Conservation (phyloP, 2,888 invertebrate species). For the Cepaea hortensis region DNA sequence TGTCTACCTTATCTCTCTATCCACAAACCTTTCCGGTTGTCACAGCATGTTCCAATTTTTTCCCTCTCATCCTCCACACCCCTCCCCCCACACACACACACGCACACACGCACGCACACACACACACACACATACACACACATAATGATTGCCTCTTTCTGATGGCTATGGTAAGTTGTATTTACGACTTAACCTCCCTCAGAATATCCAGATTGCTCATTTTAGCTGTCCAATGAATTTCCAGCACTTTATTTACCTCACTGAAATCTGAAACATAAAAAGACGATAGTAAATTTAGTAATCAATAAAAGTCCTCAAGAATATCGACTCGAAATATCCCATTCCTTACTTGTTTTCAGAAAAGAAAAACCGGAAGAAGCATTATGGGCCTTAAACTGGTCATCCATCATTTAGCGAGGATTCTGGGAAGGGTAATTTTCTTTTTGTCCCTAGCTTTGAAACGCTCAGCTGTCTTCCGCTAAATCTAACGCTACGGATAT, state of each 20-base stretch:
- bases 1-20: neutral
- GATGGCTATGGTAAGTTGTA: too few relatives aligned
- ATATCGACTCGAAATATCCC: neutral
- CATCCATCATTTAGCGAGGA: slow-evolving; percentile 17
- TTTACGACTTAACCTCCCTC: too few relatives aligned
- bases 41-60: too few relatives aligned
- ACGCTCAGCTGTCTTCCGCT: neutral
- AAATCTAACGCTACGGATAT: slow-evolving; percentile 5
- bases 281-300: neutral
- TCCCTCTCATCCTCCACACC: too few relatives aligned
- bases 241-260: neutral
- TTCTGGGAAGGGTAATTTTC: slow-evolving; percentile 3
- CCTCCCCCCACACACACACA: too few relatives aligned
- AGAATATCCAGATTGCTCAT: too few relatives aligned
- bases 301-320: neutral
- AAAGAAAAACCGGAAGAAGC: slow-evolving; percentile 4
- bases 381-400: slow-evolving; percentile 25
- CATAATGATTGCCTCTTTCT: too few relatives aligned
- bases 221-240: too few relatives aligned
- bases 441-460: neutral
- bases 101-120: too few relatives aligned
- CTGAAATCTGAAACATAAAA: neutral
- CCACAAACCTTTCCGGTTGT: too few relatives aligned
- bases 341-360: neutral
- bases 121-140: too few relatives aligned